These are phyloP conservation scores for Prochilodus magdalenae DNA, from an alignment of 2,113 vertebrate genomes.

Conservation along the genomic window DNA sequence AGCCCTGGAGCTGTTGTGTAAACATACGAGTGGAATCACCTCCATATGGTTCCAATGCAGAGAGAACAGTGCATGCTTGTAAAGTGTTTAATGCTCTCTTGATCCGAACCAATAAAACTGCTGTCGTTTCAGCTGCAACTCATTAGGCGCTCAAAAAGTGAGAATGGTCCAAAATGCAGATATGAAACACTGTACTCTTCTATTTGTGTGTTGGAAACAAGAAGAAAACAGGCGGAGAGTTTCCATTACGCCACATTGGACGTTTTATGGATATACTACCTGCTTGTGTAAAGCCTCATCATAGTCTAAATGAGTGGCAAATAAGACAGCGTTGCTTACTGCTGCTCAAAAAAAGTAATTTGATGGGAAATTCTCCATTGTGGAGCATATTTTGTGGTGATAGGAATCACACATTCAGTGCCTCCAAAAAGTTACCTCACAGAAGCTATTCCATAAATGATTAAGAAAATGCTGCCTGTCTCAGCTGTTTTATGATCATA, in stretches of 20 bases:
- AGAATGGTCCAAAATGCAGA: slow-evolving; percentile 25
- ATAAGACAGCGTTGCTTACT: too few species aligned
- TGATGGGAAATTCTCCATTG: too few species aligned
- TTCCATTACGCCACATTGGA: background rate
- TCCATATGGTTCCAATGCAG: slow-evolving; percentile 39
- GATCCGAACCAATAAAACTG: slow-evolving; percentile 65
- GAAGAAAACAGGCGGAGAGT: background rate
- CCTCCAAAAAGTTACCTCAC: too few species aligned
- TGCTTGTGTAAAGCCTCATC: background rate
- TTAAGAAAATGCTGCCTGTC: too few species aligned
- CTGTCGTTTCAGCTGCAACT: slow-evolving; percentile 75
- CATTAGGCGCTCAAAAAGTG: slow-evolving; percentile 65
- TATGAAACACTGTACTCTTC: background rate
- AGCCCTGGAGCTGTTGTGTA: slow-evolving; percentile 11
- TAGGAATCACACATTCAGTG: too few species aligned
- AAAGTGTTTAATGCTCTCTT: slow-evolving; percentile 71
- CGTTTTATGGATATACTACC: background rate
- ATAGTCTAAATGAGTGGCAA: too few species aligned
- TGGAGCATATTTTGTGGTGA: too few species aligned
- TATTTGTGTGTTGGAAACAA: background rate
- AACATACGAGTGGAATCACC: slow-evolving; percentile 15
- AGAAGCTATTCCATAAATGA: too few species aligned
- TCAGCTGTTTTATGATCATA: too few species aligned
- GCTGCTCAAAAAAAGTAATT: too few species aligned
- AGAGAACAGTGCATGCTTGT: slow-evolving; percentile 61